Conservation (phyloP, 2,113 vertebrate genomes). For the Perca flavescens region DNA sequence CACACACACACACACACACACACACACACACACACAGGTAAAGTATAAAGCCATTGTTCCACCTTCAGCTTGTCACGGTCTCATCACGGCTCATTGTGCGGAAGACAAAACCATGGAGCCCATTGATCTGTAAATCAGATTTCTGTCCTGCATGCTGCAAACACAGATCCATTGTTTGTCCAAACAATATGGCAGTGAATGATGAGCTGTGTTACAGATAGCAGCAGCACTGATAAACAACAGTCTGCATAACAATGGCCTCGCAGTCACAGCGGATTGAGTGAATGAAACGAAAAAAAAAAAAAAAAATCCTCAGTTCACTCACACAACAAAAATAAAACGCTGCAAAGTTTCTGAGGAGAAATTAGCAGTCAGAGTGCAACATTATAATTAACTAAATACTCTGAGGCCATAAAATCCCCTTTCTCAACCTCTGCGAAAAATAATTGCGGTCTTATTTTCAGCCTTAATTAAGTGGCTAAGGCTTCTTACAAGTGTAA, state of each 20-base stretch:
- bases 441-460: constrained; percentile 85
- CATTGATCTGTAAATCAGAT: constrained; percentile 69
- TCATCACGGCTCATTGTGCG: constrained; percentile 68
- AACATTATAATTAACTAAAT: constrained; percentile 73
- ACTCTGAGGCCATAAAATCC: constrained; percentile 65
- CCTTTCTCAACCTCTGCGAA: constrained; percentile 64
- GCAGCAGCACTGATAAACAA: constrained; percentile 70
- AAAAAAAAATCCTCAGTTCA: constrained; percentile 11
- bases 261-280: constrained; percentile 18
- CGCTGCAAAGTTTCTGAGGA: constrained; percentile 51
- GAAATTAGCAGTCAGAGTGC: constrained; percentile 62
- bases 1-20: constrained; percentile 5
- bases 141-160: constrained; percentile 38
- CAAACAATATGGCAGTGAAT: constrained; percentile 73
- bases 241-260: constrained; percentile 67
- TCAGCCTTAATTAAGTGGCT: constrained; percentile 83
- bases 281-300: background rate
- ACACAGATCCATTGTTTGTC: constrained; percentile 71
- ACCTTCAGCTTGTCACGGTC: constrained; percentile 48
- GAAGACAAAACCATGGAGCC: constrained; percentile 54
- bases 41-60: constrained; percentile 53
- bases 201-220: constrained; percentile 72
- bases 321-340: constrained; percentile 10
- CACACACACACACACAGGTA: constrained; percentile 1
- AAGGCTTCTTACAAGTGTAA: constrained; percentile 82